Base-by-base conservation (phyloP, 2,113 vertebrate species). In the Stercorarius parasiticus region DNA sequence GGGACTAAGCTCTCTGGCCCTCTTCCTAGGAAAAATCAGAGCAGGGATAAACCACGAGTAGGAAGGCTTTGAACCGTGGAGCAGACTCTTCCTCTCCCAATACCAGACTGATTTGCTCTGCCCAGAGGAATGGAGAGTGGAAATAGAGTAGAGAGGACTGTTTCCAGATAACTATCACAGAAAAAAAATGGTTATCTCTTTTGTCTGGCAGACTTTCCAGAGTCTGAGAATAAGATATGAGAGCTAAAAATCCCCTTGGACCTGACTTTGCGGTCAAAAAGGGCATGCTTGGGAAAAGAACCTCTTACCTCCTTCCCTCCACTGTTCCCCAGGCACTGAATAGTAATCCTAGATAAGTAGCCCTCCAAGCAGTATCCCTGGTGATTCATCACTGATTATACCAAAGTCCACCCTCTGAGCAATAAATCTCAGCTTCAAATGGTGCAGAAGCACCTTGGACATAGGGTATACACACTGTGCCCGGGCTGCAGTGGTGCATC, bases 101-200 rank as follows among this genome's bases (percentile, higher is more conserved):
- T 18, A 58, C 30, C 42, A 4, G 5, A 15, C 17, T n/a, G 38
- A 74, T 83, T 78, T 74, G 38, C 47, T 88, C 71, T 87, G 50
- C 73, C 61, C 61, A 27, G n/a, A 78, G 73, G 45, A 13, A 20
- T n/a, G 8, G 15, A 84, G 61, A 66, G 13, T 34, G 7, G 23
- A 90, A 82, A 91, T 1, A 59, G 30, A 69, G 55, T 70, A 90
- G 8, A 45, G 32, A 58, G 6, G 11, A 87, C 22, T 21, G 7
- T n/a, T 93, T 96, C 78, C 73, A 93, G 69, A 64, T 11, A 84
- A 47, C 32, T 85, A 38, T 74, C 73, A 70, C 20, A 74, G 69
- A 10, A 66, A 55, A 55, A 83, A 45, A 47, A 29, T 11, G 27
- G 80, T 52, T 74, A 13, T 38, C 13, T 74, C 36, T 76, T 53